Percentiles rank a stretch among this genome's conserved stretches.
These are phyloP conservation scores for Apodemus speciosus DNA, from an alignment of 2,113 vertebrate species.

Conservation along the genomic window DNA sequence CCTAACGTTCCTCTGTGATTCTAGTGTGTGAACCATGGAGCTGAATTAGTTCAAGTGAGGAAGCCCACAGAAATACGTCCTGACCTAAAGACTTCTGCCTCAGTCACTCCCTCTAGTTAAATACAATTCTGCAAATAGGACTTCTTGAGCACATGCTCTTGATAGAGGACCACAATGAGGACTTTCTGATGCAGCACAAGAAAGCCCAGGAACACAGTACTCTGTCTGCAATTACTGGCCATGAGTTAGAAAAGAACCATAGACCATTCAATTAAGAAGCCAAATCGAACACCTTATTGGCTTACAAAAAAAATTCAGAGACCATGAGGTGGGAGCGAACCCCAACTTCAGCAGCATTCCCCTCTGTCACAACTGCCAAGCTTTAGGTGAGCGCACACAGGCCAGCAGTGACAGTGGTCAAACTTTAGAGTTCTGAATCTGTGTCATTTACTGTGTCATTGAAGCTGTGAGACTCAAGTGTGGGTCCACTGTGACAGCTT, in stretches of 20 bases:
- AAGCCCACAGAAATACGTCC: background rate
- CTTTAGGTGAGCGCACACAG: rapidly evolving
- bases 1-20: background rate
- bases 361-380: too few relatives aligned
- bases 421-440: background rate
- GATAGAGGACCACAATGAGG: background rate
- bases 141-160: background rate
- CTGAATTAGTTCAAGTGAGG: background rate
- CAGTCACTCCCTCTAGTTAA: background rate
- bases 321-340: background rate
- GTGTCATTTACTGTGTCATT: background rate
- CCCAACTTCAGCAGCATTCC: background rate
- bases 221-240: background rate
- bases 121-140: background rate
- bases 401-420: background rate
- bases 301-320: background rate
- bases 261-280: background rate
- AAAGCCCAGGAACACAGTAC: background rate
- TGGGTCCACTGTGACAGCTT: too few relatives aligned
- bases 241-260: background rate
- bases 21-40: background rate
- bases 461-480: background rate
- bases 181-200: background rate
- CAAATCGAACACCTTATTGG: background rate
- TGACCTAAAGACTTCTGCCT: background rate